Percentiles rank a stretch among this genome's conserved stretches.
These are phyloP conservation scores for Mobula hypostoma DNA, from an alignment of 2,113 vertebrate genomes.

Conservation along the genomic window DNA sequence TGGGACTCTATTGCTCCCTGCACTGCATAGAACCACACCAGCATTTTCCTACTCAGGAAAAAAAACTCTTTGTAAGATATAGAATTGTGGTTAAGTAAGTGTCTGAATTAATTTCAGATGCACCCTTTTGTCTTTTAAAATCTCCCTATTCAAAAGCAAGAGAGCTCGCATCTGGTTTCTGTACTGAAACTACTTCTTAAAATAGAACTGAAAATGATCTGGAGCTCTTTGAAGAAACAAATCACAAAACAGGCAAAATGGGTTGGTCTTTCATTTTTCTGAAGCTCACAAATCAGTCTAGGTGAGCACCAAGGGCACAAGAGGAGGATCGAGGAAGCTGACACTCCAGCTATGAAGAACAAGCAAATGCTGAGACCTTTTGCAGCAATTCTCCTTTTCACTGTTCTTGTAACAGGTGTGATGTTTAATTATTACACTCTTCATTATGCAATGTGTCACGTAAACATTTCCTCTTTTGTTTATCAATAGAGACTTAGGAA, in stretches of 20 bases:
- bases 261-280: conserved; percentile 3
- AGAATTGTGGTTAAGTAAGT: not conserved
- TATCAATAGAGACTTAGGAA: not conserved
- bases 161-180: conserved; percentile 11
- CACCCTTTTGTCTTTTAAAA: not conserved
- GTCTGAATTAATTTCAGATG: not conserved
- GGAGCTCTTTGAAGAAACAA: conserved; percentile 20
- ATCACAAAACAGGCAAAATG: conserved; percentile 8
- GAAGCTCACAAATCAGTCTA: not conserved
- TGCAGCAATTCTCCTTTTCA: conserved; percentile 7
- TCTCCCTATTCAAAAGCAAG: not conserved
- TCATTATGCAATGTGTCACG: not conserved
- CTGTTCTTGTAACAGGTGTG: not conserved
- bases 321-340: not conserved
- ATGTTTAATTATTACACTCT: not conserved
- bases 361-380: not conserved
- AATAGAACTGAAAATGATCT: conserved; percentile 11
- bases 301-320: not conserved
- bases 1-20: not conserved
- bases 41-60: not conserved
- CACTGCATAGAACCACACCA: not conserved
- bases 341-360: not conserved
- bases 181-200: not conserved
- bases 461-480: not conserved
- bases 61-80: not conserved